phyloP scores from a whole-genome alignment of 2,113 vertebrate species.

The Cynopterus brachyotis region DNA sequence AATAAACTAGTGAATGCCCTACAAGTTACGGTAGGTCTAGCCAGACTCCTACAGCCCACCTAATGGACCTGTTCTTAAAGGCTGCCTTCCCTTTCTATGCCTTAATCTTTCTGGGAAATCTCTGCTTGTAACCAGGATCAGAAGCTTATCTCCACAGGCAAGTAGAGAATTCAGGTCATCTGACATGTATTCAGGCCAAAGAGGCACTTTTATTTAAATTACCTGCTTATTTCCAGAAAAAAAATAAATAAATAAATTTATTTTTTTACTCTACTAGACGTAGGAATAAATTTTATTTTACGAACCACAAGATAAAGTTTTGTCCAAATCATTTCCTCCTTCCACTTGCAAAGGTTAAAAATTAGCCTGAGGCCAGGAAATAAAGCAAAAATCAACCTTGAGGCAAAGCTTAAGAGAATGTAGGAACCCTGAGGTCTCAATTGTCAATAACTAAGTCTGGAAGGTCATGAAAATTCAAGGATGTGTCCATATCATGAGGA shows the following conservation, averaged over 20 bases:
- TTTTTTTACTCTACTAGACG: background rate
- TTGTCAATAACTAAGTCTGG: background rate
- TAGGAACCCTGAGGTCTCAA: background rate
- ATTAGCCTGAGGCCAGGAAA: background rate
- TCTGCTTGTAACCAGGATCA: background rate
- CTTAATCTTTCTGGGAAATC: background rate
- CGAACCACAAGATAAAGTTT: background rate
- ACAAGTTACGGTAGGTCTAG: background rate
- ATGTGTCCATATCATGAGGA: background rate
- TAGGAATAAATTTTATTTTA: slow-evolving; percentile 17
- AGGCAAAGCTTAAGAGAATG: background rate
- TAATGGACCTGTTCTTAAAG: background rate
- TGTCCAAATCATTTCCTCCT: background rate
- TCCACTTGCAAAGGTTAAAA: background rate
- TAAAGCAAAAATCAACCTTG: background rate
- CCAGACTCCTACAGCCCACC: background rate
- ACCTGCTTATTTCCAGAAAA: slow-evolving; percentile 24
- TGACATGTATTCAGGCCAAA: background rate
- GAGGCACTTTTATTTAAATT: slow-evolving; percentile 22
- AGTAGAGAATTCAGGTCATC: background rate
- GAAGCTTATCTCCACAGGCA: background rate
- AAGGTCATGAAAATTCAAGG: background rate
- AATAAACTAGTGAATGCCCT: background rate
- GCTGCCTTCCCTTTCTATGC: background rate
- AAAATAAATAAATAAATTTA: background rate